phyloP scores from a whole-genome alignment of 2,888 invertebrate species.

The Desoria tigrina region DNA sequence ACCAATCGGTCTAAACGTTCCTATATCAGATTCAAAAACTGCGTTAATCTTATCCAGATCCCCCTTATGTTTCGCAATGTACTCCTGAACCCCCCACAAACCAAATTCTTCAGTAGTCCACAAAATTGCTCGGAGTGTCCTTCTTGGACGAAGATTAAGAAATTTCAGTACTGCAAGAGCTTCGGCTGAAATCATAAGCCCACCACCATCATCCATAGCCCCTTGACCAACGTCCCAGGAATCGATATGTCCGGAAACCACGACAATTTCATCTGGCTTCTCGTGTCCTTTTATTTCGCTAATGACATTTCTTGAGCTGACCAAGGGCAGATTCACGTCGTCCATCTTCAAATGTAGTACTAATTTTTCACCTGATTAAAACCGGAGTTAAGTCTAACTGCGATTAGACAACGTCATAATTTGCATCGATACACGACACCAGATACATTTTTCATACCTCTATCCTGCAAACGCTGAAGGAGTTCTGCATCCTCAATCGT shows the following conservation, averaged over 20 bases:
- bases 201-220: slow-evolving; percentile 59
- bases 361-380: slow-evolving; percentile 4
- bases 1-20: slow-evolving; percentile 69
- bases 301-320: slow-evolving; percentile 69
- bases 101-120: slow-evolving; percentile 83
- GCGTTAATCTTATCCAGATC: slow-evolving; percentile 25
- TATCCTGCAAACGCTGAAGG: slow-evolving; percentile 63
- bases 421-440: too few relatives aligned
- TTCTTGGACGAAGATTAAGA: slow-evolving; percentile 65
- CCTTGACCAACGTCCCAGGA: slow-evolving; percentile 36
- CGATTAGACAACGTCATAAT: too few relatives aligned
- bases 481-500: slow-evolving; percentile 77
- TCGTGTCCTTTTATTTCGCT: slow-evolving; percentile 66
- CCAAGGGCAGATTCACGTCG: slow-evolving; percentile 8
- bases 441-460: too few relatives aligned
- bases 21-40: slow-evolving; percentile 80
- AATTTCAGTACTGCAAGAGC: slow-evolving; percentile 68
- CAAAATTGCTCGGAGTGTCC: slow-evolving; percentile 72
- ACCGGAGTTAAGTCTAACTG: too few relatives aligned
- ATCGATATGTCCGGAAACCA: slow-evolving; percentile 80
- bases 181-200: slow-evolving; percentile 76
- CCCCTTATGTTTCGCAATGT: slow-evolving; percentile 54
- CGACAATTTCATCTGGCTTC: slow-evolving; percentile 64
- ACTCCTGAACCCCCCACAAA: slow-evolving; percentile 58
- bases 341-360: slow-evolving; percentile 17